A percentile compares a stretch with the other conserved stretches of the same genome.
Conservation (phyloP, 2,888 invertebrate species). For the Drosophila incognita region DNA sequence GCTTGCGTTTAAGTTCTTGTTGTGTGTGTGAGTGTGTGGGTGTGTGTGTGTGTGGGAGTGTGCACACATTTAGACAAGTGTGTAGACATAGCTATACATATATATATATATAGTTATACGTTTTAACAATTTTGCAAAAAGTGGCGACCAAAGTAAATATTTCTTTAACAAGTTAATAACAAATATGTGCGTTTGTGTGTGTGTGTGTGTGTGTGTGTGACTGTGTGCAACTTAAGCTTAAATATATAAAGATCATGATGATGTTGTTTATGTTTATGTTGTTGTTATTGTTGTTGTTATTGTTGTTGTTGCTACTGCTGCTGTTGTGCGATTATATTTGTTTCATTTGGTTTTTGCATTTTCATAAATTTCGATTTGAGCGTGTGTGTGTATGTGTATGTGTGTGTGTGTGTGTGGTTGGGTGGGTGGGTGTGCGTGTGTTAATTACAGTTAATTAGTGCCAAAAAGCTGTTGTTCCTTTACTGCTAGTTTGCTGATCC, state of each 20-base stretch:
- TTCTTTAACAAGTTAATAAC: slow-evolving; percentile 54
- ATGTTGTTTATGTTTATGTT: slow-evolving; percentile 18
- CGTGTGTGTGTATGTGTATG: slow-evolving; percentile 26
- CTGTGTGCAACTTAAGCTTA: slow-evolving; percentile 52
- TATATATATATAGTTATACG: slow-evolving; percentile 28
- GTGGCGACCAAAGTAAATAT: slow-evolving; percentile 13
- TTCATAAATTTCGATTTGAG: slow-evolving; percentile 35
- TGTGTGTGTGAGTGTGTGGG: slow-evolving; percentile 18
- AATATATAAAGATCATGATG: slow-evolving; percentile 46
- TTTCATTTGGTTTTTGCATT: slow-evolving; percentile 46
- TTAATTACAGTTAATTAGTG: slow-evolving; percentile 37
- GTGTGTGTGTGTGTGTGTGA: slow-evolving; percentile 17
- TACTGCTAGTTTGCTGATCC: neutral
- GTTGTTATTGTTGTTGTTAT: slow-evolving; percentile 2
- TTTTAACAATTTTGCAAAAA: slow-evolving; percentile 15
- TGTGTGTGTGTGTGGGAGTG: slow-evolving; percentile 17
- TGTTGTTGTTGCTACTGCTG: slow-evolving; percentile 13
- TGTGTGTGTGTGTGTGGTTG: slow-evolving; percentile 14
- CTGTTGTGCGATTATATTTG: slow-evolving; percentile 55
- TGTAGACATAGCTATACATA: slow-evolving; percentile 12
- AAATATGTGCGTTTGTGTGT: slow-evolving; percentile 31
- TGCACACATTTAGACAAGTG: slow-evolving; percentile 31
- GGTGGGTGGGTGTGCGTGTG: slow-evolving; percentile 21
- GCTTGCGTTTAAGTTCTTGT: slow-evolving; percentile 12
- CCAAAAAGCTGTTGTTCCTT: slow-evolving; percentile 7